Conservation (phyloP, 2,113 vertebrate species). For the Eublepharis macularius region DNA sequence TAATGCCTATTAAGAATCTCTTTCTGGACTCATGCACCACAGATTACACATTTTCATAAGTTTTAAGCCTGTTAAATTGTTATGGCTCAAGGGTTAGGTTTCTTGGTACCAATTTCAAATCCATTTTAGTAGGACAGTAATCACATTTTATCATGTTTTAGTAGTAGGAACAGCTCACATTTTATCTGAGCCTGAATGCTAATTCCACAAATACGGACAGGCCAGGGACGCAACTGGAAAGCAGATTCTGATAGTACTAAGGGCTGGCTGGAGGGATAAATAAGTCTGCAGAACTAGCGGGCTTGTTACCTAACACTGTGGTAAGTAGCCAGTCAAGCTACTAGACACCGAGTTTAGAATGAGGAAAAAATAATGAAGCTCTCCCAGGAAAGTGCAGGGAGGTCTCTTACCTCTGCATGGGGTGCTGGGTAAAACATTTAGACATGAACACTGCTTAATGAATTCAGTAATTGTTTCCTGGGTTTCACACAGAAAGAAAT, state of each 20-base stretch:
- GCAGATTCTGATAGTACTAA: too few species aligned
- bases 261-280: slow-evolving; percentile 8
- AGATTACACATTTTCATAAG: too few species aligned
- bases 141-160: too few species aligned
- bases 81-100: too few species aligned
- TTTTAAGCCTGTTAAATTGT: too few species aligned
- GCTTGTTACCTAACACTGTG: slow-evolving; percentile 22
- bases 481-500: slow-evolving; percentile 27
- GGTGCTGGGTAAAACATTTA: slow-evolving; percentile 22
- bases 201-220: not conserved
- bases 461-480: slow-evolving; percentile 39
- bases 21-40: too few species aligned
- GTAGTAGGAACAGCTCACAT: not conserved
- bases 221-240: not conserved
- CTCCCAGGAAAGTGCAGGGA: slow-evolving; percentile 35
- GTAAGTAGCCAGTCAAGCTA: slow-evolving; percentile 19
- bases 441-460: slow-evolving; percentile 45
- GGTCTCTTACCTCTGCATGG: slow-evolving; percentile 34
- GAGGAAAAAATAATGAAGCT: slow-evolving; percentile 47
- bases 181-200: not conserved
- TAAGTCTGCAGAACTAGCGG: not conserved
- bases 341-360: slow-evolving; percentile 10
- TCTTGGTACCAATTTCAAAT: too few species aligned
- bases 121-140: too few species aligned
- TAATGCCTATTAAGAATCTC: too few species aligned